These are phyloP conservation scores for Sminthopsis crassicaudata DNA, from an alignment of 2,113 vertebrate species.

Conservation along the genomic window DNA sequence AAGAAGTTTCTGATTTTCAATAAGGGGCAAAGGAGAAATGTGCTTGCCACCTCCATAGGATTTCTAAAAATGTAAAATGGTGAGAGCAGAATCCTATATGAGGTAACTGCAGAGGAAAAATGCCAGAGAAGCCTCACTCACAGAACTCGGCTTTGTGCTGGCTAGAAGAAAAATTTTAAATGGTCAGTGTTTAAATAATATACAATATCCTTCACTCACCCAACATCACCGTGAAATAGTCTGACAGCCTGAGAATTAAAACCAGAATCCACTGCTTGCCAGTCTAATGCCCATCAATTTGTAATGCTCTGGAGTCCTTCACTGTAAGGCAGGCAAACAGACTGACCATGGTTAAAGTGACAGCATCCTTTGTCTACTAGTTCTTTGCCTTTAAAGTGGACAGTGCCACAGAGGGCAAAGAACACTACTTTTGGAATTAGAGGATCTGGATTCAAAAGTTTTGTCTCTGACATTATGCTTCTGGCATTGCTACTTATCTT, in stretches of 20 bases:
- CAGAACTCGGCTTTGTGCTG: conserved; percentile 15
- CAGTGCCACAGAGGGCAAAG: neutral
- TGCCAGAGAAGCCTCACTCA: conserved; percentile 37
- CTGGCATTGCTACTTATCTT: neutral
- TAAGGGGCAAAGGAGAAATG: neutral
- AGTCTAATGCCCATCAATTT: conserved; percentile 69
- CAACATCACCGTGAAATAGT: conserved; percentile 56
- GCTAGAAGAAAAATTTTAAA: conserved; percentile 48
- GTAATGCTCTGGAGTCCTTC: conserved; percentile 64
- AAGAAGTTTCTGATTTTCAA: conserved; percentile 41
- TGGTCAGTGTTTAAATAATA: conserved; percentile 61
- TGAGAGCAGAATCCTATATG: neutral
- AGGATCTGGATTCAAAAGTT: neutral
- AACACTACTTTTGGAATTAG: neutral
- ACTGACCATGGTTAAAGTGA: conserved; percentile 52
- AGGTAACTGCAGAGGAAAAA: neutral
- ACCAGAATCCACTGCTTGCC: conserved; percentile 64
- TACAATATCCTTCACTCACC: conserved; percentile 55
- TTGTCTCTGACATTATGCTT: neutral
- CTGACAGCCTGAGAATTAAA: conserved; percentile 73
- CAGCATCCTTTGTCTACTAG: conserved; percentile 17
- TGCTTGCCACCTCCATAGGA: conserved; percentile 34
- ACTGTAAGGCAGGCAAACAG: conserved; percentile 39
- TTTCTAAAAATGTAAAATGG: conserved; percentile 40
- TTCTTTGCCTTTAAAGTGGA: conserved; percentile 15